Percentiles rank a stretch among this genome's conserved stretches.
phyloP scores from a whole-genome alignment of 2,888 invertebrate species.

The Andrena bicolor region DNA sequence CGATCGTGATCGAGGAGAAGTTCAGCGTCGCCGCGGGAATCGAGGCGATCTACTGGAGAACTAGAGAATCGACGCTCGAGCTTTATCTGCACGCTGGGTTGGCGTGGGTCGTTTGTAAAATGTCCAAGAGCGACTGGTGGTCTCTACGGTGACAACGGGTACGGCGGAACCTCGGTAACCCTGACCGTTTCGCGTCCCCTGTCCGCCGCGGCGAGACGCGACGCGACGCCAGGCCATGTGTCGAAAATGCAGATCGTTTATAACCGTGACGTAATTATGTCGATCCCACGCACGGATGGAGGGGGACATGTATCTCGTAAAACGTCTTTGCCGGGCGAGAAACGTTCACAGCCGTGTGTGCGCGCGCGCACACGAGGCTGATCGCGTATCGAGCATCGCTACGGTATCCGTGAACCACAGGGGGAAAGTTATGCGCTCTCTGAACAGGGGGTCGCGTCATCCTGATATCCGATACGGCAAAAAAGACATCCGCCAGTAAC shows the following conservation, averaged over 20 bases:
- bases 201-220: not conserved
- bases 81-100: not conserved
- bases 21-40: constrained; percentile 4
- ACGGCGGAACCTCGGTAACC: not conserved
- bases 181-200: not conserved
- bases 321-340: constrained; percentile 24
- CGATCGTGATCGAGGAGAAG: not conserved
- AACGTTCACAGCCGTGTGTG: constrained; percentile 38
- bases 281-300: constrained; percentile 54
- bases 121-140: not conserved
- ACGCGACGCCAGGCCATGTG: constrained; percentile 21
- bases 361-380: constrained; percentile 20
- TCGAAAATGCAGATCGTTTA: constrained; percentile 39
- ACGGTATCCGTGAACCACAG: constrained; percentile 63
- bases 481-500: constrained; percentile 51
- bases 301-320: constrained; percentile 28
- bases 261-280: constrained; percentile 72
- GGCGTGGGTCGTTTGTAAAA: not conserved
- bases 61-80: constrained; percentile 5
- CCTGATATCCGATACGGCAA: constrained; percentile 57
- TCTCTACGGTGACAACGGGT: not conserved
- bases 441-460: constrained; percentile 61
- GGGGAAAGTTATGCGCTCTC: constrained; percentile 54
- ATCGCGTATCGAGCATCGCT: constrained; percentile 44
- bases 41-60: not conserved